Evolutionary conservation across 2,888 invertebrate genomes (phyloP), one percentile per base, ranked within the genome.

Genomic region (Eilema griseolum): DNA sequence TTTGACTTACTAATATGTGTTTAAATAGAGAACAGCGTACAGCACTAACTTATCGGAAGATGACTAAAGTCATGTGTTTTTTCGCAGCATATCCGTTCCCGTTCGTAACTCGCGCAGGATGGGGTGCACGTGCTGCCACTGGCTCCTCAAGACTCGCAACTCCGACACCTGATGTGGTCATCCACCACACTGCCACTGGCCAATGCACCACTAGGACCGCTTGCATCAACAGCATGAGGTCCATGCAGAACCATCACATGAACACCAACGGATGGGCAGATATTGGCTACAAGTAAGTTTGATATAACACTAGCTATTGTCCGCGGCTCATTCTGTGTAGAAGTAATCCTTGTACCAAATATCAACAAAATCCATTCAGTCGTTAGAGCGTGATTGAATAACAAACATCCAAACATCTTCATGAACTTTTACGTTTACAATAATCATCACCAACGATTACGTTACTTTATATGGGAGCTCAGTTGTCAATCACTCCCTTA

Each of bases 101-200:
- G 8, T 66, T 66, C 66, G 66, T 66, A 20, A 37, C 66, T 14
- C 66, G 66, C 23, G 33, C 57, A 33, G 37, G 24, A 28, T 66
- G 66, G 66, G 57, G 66, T 16, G 66, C 57, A 31, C 57, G 33
- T 2, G 33, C 66, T 0, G 14, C 57, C 24, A 24, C 10, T 8
- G 20, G 24, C 16, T 33, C 23, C 10, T 24, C 33, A 24, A 37
- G 85, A 24, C 95, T 97, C 87, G 71, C 81, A 61, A 95, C 93
- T 46, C 96, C 97, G 8, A 96, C 96, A 33, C 96, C 96, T 2
- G 96, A 92, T 83, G 97, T 97, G 52, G 95, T 97, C 71, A 96
- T 97, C 77, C 97, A 97, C 87, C 97, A 97, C 89, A 96, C 96
- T 14, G 96, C 96, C 85, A 86, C 97, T 0, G 89, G 88, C 1